Percentiles rank a stretch among this genome's conserved stretches.
Evolutionary conservation across 2,797 vertebrate species (phyloP).

Genomic region (Peromyscus eremicus): DNA sequence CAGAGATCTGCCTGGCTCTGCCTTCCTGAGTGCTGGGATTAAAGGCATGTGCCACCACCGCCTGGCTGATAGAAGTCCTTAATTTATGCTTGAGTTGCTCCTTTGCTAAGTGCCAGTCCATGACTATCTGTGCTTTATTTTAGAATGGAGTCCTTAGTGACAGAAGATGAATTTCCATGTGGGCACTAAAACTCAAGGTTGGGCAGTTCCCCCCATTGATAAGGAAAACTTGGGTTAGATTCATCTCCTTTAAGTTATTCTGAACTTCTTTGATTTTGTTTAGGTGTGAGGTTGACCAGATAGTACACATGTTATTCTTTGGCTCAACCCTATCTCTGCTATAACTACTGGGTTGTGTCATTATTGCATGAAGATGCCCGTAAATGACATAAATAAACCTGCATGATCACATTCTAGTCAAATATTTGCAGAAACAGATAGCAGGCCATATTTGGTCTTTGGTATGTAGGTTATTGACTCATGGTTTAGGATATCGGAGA

Average conservation of each 20-base stretch:
- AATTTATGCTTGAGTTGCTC: conserved; percentile 18
- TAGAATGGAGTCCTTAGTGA: not conserved
- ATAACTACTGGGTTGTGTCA: not conserved
- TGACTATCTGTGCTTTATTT: not conserved
- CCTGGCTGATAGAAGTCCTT: conserved; percentile 4
- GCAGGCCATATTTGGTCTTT: not conserved
- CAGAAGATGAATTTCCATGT: not conserved
- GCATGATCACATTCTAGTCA: not conserved
- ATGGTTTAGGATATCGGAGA: not conserved
- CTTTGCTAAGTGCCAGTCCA: conserved; percentile 37
- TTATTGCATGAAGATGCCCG: not conserved
- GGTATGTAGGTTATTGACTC: not conserved
- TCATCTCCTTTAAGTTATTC: not conserved
- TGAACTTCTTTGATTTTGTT: conserved; percentile 39
- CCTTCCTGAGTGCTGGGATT: no score
- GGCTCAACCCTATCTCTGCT: not conserved
- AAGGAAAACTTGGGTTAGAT: not conserved
- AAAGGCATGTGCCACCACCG: no score
- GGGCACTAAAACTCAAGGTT: not conserved
- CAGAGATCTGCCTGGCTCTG: no score
- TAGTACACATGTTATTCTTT: not conserved
- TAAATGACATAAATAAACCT: not conserved
- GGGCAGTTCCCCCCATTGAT: not conserved
- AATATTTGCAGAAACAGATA: not conserved
- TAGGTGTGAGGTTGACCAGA: not conserved